These are phyloP conservation scores for Empidonax traillii DNA, from an alignment of 2,113 vertebrate genomes.

Conservation along the genomic window DNA sequence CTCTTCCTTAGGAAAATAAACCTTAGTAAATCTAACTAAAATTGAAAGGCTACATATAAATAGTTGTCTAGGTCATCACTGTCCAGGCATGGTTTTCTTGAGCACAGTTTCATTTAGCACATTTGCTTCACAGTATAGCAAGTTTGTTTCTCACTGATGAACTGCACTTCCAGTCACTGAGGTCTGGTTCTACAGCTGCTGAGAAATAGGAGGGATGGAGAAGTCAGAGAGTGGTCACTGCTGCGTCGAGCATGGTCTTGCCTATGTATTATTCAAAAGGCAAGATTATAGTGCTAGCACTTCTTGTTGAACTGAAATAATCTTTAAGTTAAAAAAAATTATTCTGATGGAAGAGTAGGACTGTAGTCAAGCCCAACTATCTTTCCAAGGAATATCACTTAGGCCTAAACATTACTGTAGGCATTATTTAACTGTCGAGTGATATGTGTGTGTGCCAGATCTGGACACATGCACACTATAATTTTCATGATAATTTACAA, in stretches of 20 bases:
- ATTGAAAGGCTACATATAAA: neutral
- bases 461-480: neutral
- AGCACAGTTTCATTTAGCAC: neutral
- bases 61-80: neutral
- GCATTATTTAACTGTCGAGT: neutral
- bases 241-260: neutral
- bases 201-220: neutral
- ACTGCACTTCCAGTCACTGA: neutral
- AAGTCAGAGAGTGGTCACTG: neutral
- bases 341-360: neutral
- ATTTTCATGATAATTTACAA: neutral
- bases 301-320: neutral
- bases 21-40: neutral
- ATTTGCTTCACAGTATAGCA: neutral
- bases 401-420: neutral
- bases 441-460: rapidly evolving
- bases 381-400: neutral
- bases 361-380: neutral
- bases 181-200: neutral
- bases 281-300: rapidly evolving
- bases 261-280: neutral
- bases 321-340: neutral
- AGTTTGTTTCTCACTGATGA: neutral
- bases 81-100: neutral
- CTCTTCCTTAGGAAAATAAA: neutral